These are phyloP conservation scores for Bucorvus abyssinicus DNA, from an alignment of 2,797 vertebrate genomes.

Conservation along the genomic window DNA sequence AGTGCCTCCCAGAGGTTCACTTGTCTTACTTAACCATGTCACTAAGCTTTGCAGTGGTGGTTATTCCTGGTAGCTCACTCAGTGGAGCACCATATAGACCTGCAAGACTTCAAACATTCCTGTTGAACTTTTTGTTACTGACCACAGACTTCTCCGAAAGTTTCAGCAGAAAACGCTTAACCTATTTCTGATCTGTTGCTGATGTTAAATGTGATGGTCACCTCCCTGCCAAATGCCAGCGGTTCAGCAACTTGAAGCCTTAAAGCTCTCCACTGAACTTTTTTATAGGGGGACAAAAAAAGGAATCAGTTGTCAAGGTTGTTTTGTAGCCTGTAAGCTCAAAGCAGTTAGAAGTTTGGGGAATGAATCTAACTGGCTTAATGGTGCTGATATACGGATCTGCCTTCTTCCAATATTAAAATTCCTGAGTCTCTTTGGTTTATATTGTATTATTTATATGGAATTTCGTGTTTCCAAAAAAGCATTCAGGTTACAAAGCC, in stretches of 20 bases:
- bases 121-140: background rate
- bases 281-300: background rate
- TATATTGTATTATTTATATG: background rate
- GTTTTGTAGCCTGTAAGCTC: background rate
- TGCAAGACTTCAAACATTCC: fast-evolving
- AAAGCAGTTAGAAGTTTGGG: background rate
- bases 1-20: background rate
- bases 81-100: background rate
- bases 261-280: background rate
- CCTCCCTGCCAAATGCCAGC: background rate
- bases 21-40: background rate
- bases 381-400: background rate
- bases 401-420: background rate
- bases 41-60: background rate
- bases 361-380: background rate
- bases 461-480: background rate
- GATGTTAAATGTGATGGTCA: background rate
- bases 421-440: background rate
- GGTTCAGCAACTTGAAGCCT: background rate
- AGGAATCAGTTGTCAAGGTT: background rate
- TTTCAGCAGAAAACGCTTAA: background rate
- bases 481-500: background rate
- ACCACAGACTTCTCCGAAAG: background rate
- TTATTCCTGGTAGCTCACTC: background rate
- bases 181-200: background rate